Evolutionary conservation across 2,113 vertebrate genomes (phyloP).

Genomic region (Dinomys branickii): DNA sequence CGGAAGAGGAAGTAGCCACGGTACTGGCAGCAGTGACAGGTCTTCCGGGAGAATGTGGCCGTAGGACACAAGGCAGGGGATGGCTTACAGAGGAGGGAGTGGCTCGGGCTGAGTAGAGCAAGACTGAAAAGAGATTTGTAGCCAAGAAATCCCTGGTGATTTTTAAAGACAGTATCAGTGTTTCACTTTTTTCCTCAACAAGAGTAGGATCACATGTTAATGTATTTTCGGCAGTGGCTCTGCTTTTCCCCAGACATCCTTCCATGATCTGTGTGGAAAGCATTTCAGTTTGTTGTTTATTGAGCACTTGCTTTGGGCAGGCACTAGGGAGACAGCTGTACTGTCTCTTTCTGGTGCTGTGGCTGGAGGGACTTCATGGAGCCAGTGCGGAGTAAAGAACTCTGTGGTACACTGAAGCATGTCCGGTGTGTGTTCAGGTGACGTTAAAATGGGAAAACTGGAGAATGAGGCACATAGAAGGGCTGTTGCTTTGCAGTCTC

Average conservation of each 20-base stretch:
- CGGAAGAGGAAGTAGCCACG: background rate
- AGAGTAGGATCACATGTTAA: background rate
- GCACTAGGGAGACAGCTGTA: background rate
- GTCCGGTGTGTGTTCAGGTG: background rate
- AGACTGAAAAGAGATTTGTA: background rate
- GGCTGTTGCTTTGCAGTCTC: background rate
- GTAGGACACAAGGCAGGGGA: background rate
- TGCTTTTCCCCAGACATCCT: background rate
- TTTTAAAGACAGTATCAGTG: background rate
- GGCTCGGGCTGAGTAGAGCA: background rate
- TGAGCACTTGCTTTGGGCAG: background rate
- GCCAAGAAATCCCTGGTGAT: background rate
- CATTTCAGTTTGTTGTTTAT: background rate
- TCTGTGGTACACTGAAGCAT: background rate
- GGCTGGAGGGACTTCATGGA: background rate
- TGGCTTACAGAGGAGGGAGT: background rate
- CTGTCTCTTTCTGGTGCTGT: background rate
- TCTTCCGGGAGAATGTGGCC: background rate
- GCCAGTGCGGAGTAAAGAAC: background rate
- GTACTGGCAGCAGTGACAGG: background rate
- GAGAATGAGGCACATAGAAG: background rate
- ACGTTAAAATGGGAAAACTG: background rate
- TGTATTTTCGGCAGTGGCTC: background rate
- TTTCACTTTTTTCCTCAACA: conserved; percentile 13
- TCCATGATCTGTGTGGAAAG: background rate